phyloP scores from a whole-genome alignment of 37 sponge, comb jelly and placozoan genomes.

The Beroe forskalii region DNA sequence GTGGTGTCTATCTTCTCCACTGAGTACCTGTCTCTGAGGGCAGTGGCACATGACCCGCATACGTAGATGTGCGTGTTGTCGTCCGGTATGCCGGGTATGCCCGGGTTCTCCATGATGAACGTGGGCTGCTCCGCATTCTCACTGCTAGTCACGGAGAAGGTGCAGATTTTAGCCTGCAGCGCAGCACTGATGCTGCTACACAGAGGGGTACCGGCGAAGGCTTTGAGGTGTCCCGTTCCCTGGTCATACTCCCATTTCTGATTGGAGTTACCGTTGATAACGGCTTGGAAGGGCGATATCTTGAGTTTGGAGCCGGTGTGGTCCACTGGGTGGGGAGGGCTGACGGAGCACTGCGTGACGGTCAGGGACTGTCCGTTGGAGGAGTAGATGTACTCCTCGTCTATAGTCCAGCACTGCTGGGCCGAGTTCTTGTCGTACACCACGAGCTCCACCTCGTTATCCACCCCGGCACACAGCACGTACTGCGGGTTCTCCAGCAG shows the following conservation, averaged over 20 bases:
- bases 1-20: slow-evolving; percentile 46
- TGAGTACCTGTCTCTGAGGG: slow-evolving; percentile 39
- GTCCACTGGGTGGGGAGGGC: slow-evolving; percentile 29
- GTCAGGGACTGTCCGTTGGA: slow-evolving; percentile 40
- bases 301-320: slow-evolving; percentile 56
- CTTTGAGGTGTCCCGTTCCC: slow-evolving; percentile 14
- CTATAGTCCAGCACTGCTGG: slow-evolving; percentile 59
- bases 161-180: slow-evolving; percentile 46
- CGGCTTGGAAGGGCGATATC: slow-evolving; percentile 26
- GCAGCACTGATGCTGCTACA: slow-evolving; percentile 50
- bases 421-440: slow-evolving; percentile 29
- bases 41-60: slow-evolving; percentile 56
- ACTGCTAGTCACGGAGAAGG: slow-evolving; percentile 34
- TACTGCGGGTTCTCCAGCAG: slow-evolving; percentile 33
- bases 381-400: slow-evolving; percentile 43
- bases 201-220: slow-evolving; percentile 13
- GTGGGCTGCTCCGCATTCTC: slow-evolving; percentile 56
- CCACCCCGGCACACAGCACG: not conserved
- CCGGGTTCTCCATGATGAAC: slow-evolving; percentile 61
- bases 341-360: slow-evolving; percentile 47
- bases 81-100: slow-evolving; percentile 37
- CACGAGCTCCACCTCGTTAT: slow-evolving; percentile 13
- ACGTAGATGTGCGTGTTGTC: slow-evolving; percentile 65
- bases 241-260: slow-evolving; percentile 51
- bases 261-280: not conserved